Conservation (phyloP, 2,113 vertebrate species). For the Raphicerus campestris region DNA sequence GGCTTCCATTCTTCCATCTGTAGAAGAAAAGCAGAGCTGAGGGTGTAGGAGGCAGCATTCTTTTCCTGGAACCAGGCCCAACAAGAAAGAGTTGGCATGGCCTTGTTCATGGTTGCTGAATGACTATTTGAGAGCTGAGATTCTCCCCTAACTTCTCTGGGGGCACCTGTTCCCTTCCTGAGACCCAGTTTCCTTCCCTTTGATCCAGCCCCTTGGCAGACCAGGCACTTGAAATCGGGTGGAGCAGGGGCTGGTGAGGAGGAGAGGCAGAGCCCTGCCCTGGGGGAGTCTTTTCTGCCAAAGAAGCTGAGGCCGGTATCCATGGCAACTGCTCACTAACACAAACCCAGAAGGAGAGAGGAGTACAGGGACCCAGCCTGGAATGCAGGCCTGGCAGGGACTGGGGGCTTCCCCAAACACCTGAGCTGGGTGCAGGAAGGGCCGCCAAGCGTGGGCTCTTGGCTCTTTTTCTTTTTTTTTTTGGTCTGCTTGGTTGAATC, state of each 20-base stretch:
- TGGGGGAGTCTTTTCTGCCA: constrained; percentile 63
- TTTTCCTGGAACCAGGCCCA: constrained; percentile 5
- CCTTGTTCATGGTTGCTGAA: background rate
- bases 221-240: background rate
- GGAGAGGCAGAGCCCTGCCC: constrained; percentile 47
- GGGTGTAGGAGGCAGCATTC: constrained; percentile 10
- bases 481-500: background rate
- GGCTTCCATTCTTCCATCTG: constrained; percentile 8
- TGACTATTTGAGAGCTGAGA: background rate
- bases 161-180: constrained; percentile 1
- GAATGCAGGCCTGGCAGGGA: background rate
- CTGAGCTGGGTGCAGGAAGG: background rate
- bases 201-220: background rate
- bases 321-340: constrained; percentile 55
- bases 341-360: constrained; percentile 38
- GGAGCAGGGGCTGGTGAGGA: constrained; percentile 1
- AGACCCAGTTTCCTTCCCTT: background rate
- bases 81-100: background rate
- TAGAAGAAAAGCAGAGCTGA: background rate
- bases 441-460: background rate
- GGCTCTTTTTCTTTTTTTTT: background rate
- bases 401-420: constrained; percentile 22
- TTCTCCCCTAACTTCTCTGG: background rate
- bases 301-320: constrained; percentile 55
- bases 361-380: background rate